Conservation (phyloP, 2,797 vertebrate genomes). For the Spinus olivaceus region DNA sequence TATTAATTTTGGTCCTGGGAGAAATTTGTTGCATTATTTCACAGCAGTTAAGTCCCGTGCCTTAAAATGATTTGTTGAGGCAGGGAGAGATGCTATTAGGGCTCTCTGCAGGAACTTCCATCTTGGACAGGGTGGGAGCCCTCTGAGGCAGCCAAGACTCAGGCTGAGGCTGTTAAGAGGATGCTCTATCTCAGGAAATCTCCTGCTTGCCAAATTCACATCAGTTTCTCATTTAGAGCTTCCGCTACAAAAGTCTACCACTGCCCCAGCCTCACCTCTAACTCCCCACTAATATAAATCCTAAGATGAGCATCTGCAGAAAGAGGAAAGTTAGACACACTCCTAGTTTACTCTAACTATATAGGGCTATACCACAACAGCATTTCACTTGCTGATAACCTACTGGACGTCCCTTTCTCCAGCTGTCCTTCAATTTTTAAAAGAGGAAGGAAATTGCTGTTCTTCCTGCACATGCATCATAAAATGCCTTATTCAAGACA, state of each 20-base stretch:
- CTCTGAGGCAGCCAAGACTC: background rate
- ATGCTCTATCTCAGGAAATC: background rate
- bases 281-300: background rate
- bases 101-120: constrained; percentile 11
- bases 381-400: background rate
- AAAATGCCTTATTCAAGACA: background rate
- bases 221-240: background rate
- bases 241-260: background rate
- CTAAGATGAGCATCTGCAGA: background rate
- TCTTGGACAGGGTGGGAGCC: background rate
- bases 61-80: background rate
- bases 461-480: accelerated
- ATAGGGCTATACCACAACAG: background rate
- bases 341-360: background rate
- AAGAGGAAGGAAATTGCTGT: background rate
- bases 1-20: background rate
- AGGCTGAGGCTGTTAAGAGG: background rate
- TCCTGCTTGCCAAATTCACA: constrained; percentile 27
- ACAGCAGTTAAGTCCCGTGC: background rate
- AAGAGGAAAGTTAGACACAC: background rate
- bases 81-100: background rate
- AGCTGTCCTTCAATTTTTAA: background rate
- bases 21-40: background rate
- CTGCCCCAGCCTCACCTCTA: background rate
- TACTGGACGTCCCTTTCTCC: background rate